Evolutionary conservation across 2,797 vertebrate species (phyloP).

Genomic region (Crypturellus tataupa): DNA sequence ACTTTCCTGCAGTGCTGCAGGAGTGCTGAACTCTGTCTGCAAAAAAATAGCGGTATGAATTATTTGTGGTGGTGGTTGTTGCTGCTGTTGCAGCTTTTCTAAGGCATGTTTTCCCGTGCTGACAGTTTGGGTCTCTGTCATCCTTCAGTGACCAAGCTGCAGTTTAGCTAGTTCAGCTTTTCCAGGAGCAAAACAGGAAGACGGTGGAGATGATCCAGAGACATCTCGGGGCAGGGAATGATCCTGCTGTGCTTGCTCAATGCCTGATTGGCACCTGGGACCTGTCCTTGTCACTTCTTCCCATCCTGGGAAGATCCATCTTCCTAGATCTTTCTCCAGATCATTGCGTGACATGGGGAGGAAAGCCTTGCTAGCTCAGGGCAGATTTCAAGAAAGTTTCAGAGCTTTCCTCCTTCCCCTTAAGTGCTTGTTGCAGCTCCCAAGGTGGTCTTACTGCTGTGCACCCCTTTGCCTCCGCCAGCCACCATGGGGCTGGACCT

Average conservation of each 20-base stretch:
- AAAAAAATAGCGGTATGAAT: background rate
- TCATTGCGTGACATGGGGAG: background rate
- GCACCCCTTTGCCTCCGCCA: background rate
- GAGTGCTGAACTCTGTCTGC: background rate
- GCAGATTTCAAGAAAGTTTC: background rate
- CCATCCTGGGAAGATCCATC: background rate
- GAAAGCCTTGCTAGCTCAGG: background rate
- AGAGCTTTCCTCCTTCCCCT: background rate
- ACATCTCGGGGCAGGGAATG: background rate
- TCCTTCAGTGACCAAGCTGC: background rate
- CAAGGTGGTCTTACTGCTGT: background rate
- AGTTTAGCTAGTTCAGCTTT: background rate
- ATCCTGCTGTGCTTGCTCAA: background rate
- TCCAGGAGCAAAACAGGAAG: background rate
- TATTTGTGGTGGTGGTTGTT: background rate
- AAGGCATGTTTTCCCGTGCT: background rate
- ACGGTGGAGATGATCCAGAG: background rate
- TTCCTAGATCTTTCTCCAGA: background rate
- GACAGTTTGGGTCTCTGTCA: background rate
- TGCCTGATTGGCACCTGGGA: background rate
- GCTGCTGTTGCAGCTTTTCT: background rate
- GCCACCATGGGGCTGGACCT: background rate
- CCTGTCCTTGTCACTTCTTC: background rate
- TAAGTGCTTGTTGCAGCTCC: background rate
- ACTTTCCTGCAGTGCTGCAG: rapidly evolving